A percentile compares a stretch with the other conserved stretches of the same genome.
Conservation (phyloP, 2,113 vertebrate genomes). For the Callipepla californica region DNA sequence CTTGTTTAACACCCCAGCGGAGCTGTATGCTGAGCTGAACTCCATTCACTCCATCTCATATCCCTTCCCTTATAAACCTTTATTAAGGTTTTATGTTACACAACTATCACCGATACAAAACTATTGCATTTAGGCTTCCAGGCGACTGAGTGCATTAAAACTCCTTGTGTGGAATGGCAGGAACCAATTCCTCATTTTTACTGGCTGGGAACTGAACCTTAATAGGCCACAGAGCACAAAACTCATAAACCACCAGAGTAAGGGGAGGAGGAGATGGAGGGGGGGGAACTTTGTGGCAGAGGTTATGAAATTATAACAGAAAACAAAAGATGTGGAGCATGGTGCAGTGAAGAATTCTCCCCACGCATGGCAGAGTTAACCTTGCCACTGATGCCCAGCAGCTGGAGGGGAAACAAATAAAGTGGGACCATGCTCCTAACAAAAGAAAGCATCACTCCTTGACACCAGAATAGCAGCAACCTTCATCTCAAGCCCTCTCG, state of each 20-base stretch:
- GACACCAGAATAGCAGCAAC: conserved; percentile 2
- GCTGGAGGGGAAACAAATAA: conserved; percentile 33
- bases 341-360: rapidly evolving
- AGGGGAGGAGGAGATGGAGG: conserved; percentile 31
- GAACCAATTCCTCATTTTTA: conserved; percentile 77
- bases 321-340: conserved; percentile 5
- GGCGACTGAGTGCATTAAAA: conserved; percentile 72
- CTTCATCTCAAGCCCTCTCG: not conserved
- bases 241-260: conserved; percentile 71
- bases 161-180: conserved; percentile 71
- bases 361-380: not conserved
- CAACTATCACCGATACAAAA: conserved; percentile 74
- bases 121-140: conserved; percentile 72
- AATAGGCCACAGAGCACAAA: conserved; percentile 73
- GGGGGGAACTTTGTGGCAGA: conserved; percentile 36
- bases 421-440: not conserved
- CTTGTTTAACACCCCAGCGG: not conserved
- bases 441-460: not conserved
- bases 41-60: conserved; percentile 29
- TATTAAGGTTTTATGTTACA: conserved; percentile 78
- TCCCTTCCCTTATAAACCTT: conserved; percentile 70
- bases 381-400: not conserved
- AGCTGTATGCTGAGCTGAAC: not conserved
- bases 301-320: conserved; percentile 45
- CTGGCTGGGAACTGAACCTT: conserved; percentile 71